phyloP scores from a whole-genome alignment of 1,140 invertebrate species.

The Lepidurus apus region DNA sequence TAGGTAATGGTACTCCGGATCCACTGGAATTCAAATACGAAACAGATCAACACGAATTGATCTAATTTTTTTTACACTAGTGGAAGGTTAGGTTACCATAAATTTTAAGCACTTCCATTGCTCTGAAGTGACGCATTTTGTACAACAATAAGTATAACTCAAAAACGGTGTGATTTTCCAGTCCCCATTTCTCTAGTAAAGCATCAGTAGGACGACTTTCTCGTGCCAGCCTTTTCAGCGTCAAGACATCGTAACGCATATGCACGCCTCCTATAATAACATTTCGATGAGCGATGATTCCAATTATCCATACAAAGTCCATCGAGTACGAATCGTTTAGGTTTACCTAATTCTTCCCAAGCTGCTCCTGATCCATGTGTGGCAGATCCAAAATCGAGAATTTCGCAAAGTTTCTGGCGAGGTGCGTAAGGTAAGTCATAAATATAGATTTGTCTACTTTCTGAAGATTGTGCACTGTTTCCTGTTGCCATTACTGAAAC shows the following conservation, averaged over 20 bases:
- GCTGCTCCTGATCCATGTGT: constrained; percentile 46
- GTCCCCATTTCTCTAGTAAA: constrained; percentile 68
- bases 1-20: constrained; percentile 53
- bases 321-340: neutral
- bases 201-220: constrained; percentile 64
- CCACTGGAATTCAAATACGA: constrained; percentile 45
- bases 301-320: neutral
- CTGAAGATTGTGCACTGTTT: neutral
- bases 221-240: constrained; percentile 49
- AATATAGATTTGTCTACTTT: constrained; percentile 51
- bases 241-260: constrained; percentile 49
- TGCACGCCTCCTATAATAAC: constrained; percentile 46
- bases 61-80: neutral
- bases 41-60: constrained; percentile 5
- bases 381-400: constrained; percentile 61
- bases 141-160: constrained; percentile 67
- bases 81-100: constrained; percentile 46
- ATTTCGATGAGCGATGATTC: neutral
- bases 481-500: neutral
- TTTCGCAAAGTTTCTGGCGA: constrained; percentile 61
- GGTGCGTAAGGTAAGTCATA: constrained; percentile 65
- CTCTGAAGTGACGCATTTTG: constrained; percentile 64
- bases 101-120: constrained; percentile 59
- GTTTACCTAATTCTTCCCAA: constrained; percentile 66
- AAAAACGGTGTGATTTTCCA: constrained; percentile 68